Percentiles rank a stretch among this genome's conserved stretches.
Evolutionary conservation across 2,113 vertebrate species (phyloP).

Genomic region (Phalacrocorax aristotelis): DNA sequence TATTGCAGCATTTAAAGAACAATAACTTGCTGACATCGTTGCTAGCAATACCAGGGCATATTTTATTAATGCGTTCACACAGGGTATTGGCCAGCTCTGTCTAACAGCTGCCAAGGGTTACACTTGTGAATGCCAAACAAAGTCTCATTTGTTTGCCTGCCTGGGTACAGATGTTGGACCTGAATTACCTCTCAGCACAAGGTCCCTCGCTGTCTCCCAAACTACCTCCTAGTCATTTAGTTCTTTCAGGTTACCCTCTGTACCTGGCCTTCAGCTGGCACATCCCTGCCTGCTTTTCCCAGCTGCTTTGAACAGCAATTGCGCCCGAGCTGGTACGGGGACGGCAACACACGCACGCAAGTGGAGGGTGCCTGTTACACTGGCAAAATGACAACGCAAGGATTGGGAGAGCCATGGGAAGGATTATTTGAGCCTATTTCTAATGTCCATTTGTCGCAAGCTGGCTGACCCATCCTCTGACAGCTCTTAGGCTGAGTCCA

Average conservation of each 20-base stretch:
- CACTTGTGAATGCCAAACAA: neutral
- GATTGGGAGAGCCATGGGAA: neutral
- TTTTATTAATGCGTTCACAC: neutral
- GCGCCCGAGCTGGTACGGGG: neutral
- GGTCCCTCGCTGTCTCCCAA: neutral
- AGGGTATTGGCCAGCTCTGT: neutral
- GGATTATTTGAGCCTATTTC: neutral
- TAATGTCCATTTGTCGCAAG: neutral
- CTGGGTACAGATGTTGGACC: neutral
- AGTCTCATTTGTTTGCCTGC: neutral
- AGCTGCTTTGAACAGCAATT: neutral
- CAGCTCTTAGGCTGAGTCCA: neutral
- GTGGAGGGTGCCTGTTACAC: neutral
- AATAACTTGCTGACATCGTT: slow-evolving; percentile 2
- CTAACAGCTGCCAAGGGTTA: neutral
- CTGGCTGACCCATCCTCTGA: neutral
- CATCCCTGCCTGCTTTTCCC: neutral
- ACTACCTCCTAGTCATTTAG: neutral
- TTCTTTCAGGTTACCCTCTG: neutral
- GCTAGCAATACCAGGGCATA: neutral
- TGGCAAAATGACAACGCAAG: neutral
- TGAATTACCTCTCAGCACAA: neutral
- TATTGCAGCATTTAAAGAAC: slow-evolving; percentile 2
- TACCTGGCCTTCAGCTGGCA: neutral
- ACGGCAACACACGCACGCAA: neutral